These are phyloP conservation scores for Pheosia tremula DNA, from an alignment of 2,888 invertebrate species.

Conservation along the genomic window DNA sequence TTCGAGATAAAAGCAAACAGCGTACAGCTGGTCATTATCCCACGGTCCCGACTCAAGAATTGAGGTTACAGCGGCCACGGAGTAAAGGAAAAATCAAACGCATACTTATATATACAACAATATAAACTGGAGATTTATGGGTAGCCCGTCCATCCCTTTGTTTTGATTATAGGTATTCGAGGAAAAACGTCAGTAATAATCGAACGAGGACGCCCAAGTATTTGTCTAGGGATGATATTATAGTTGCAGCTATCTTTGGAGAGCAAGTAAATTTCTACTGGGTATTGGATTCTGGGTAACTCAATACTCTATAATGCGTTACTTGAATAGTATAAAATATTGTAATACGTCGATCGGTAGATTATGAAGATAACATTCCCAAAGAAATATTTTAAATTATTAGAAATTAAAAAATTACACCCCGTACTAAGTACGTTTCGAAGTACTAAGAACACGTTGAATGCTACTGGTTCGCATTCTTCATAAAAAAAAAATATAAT, in stretches of 20 bases:
- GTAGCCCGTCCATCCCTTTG: not conserved
- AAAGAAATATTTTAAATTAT: too few relatives aligned
- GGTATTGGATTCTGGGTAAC: too few relatives aligned
- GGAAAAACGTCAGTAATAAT: not conserved
- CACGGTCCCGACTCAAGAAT: not conserved
- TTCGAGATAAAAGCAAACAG: not conserved
- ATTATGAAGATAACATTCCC: too few relatives aligned
- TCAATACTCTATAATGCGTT: too few relatives aligned
- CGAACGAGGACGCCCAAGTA: not conserved
- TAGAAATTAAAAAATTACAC: too few relatives aligned
- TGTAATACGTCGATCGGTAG: too few relatives aligned
- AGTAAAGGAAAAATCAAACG: not conserved
- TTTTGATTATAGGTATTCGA: not conserved
- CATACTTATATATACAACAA: not conserved
- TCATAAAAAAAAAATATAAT: too few relatives aligned
- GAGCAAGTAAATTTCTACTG: too few relatives aligned
- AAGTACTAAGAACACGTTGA: too few relatives aligned
- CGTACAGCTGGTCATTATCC: constrained; percentile 5
- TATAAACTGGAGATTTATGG: constrained; percentile 2
- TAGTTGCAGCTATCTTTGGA: not conserved
- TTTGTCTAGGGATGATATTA: not conserved
- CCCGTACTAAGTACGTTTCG: too few relatives aligned
- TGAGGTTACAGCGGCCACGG: not conserved
- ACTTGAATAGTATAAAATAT: too few relatives aligned
- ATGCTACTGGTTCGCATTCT: too few relatives aligned